Base-by-base conservation (phyloP, 2,888 invertebrate species). In the Ceramica pisi region DNA sequence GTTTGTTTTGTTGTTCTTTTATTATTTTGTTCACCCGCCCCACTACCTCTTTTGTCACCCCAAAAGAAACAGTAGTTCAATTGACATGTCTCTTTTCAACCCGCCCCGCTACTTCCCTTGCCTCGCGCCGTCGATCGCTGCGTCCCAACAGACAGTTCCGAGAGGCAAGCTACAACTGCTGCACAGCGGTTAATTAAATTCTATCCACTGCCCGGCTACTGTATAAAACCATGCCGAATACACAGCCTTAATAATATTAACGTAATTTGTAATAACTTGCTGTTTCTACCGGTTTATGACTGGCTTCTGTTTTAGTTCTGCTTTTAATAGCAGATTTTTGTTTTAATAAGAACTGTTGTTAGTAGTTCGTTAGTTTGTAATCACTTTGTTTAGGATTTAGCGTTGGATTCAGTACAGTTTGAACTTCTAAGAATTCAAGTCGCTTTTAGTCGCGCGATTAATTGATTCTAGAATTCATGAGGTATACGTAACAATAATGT, bases 181-280 rank as follows among this genome's bases (percentile, higher is more conserved):
- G 92, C 90, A 90, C 87, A 88, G 89, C 87, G 91, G 93, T 94
- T 94, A 94, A 94, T 94, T 94, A 94, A 94, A 94, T 94, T 94
- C 91, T 92, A 91, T 89, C 91, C 88, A 88, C 89, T 89, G 86
- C 86, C 90, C 86, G 82, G 88, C 86, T 87, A 84, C 90, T 87
- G 87, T 89, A 90, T 90, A 90, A 92, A 92, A 92, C 91, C 90
- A 91, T 90, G 88, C 88, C 88, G 88, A 92, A 91, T 90, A 88
- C 87, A 84, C 86, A 86, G 84, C 81, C 85, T 88, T 91, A 88
- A 89, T 89, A 88, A 87, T 89, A 89, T 90, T 91, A 90, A 88
- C 87, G 85, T 85, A 85, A 86, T 86, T 88, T 85, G 80, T 83
- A 86, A 81, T 83, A 86, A 86, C 73, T 85, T 81, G 78, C 82